A percentile compares a stretch with the other conserved stretches of the same genome.
These are phyloP conservation scores for Stictonetta naevosa DNA, from an alignment of 2,113 vertebrate genomes.

Conservation along the genomic window DNA sequence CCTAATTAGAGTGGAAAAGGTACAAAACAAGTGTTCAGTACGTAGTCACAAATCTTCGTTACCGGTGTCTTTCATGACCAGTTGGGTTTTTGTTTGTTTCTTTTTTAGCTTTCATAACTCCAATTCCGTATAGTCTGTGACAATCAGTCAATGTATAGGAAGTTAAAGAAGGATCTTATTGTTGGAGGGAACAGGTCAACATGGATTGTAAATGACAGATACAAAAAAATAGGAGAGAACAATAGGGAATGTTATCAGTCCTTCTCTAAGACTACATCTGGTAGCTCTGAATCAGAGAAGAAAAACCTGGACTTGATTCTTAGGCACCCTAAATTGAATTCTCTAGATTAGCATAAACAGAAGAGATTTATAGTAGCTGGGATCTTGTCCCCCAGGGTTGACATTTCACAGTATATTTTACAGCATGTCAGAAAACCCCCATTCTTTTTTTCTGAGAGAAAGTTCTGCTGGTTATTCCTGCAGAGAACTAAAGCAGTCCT, in stretches of 20 bases:
- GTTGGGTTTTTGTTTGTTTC: too few species aligned
- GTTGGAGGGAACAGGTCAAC: not conserved
- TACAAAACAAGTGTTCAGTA: not conserved
- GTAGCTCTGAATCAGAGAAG: not conserved
- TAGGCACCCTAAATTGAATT: not conserved
- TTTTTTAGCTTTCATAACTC: not conserved
- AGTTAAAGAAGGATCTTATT: slow-evolving; percentile 9
- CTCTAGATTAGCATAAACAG: not conserved
- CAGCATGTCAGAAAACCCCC: not conserved
- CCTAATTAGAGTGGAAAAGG: not conserved
- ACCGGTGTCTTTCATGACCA: not conserved
- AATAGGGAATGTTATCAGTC: not conserved
- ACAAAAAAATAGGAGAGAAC: not conserved
- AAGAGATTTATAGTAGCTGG: not conserved
- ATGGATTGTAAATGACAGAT: not conserved
- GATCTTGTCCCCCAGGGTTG: not conserved
- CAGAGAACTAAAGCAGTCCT: not conserved
- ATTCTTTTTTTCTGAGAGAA: not conserved
- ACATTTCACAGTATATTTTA: not conserved
- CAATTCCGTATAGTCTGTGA: not conserved
- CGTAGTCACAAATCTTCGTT: not conserved
- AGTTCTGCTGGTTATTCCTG: not conserved
- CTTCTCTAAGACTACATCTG: not conserved
- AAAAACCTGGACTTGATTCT: not conserved
- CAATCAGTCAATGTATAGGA: not conserved